Evolutionary conservation across 2,113 vertebrate species (phyloP).

Genomic region (Blennius ocellaris): DNA sequence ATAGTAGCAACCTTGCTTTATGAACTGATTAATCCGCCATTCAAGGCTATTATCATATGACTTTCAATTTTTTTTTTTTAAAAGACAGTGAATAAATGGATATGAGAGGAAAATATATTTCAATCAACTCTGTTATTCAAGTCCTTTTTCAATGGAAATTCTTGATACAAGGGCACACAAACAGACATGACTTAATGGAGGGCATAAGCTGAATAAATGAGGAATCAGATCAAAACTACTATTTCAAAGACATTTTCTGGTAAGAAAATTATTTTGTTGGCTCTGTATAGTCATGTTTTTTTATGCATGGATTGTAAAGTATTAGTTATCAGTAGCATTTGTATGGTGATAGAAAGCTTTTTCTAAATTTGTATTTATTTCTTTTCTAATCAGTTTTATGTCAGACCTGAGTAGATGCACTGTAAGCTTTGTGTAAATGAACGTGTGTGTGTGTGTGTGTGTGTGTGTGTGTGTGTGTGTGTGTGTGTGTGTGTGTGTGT

Average conservation of each 20-base stretch:
- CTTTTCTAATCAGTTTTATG: neutral
- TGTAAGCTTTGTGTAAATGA: constrained; percentile 54
- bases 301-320: neutral
- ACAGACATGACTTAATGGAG: neutral
- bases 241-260: neutral
- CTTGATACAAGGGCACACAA: neutral
- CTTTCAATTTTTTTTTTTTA: no score
- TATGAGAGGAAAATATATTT: neutral
- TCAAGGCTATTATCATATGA: neutral
- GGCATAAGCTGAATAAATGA: no score
- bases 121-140: neutral
- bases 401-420: constrained; percentile 25
- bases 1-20: neutral
- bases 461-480: constrained; percentile 30
- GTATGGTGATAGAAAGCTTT: no score
- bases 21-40: neutral
- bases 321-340: neutral
- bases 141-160: neutral
- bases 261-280: neutral
- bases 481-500: constrained; percentile 8
- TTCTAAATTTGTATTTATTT: no score
- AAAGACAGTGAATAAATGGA: neutral
- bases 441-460: constrained; percentile 23
- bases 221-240: neutral
- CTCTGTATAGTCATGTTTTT: no score